These are phyloP conservation scores for Caradrina kadenii DNA, from an alignment of 2,888 invertebrate genomes.

Conservation along the genomic window DNA sequence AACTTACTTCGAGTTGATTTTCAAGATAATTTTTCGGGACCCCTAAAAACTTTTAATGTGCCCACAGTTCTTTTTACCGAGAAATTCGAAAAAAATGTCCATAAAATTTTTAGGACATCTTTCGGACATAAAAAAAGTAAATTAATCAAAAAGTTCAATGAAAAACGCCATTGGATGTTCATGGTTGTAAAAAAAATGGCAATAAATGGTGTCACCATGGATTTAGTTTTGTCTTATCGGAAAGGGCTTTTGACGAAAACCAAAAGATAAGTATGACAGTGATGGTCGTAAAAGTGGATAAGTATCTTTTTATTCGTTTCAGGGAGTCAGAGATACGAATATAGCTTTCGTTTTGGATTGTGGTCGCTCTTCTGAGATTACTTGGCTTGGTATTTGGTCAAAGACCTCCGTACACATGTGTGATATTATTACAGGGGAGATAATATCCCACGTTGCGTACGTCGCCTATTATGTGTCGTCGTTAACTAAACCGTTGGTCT, in stretches of 20 bases:
- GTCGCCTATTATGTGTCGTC: too few relatives aligned
- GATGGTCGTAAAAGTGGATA: slow-evolving; percentile 39
- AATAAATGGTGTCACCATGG: slow-evolving; percentile 47
- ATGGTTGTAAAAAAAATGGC: slow-evolving; percentile 45
- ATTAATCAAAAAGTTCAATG: slow-evolving; percentile 64
- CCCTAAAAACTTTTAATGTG: slow-evolving; percentile 80
- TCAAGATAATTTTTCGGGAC: slow-evolving; percentile 75
- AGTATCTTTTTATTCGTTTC: slow-evolving; percentile 44
- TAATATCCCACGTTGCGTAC: too few relatives aligned
- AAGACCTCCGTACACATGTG: neutral
- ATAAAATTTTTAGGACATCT: slow-evolving; percentile 58
- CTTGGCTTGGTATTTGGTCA: too few relatives aligned
- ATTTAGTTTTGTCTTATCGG: slow-evolving; percentile 36
- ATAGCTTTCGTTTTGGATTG: slow-evolving; percentile 11
- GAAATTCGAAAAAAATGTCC: slow-evolving; percentile 64
- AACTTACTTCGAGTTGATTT: slow-evolving; percentile 75
- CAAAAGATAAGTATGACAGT: slow-evolving; percentile 38
- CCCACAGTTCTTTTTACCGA: slow-evolving; percentile 69
- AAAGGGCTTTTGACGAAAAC: slow-evolving; percentile 33
- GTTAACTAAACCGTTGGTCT: too few relatives aligned
- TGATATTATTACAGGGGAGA: too few relatives aligned
- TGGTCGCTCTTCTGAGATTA: slow-evolving; percentile 24
- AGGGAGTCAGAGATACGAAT: slow-evolving; percentile 6
- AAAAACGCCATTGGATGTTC: slow-evolving; percentile 46
- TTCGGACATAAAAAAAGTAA: slow-evolving; percentile 55